Base-by-base conservation (phyloP, 2,113 vertebrate species). In the Seriola quinqueradiata region DNA sequence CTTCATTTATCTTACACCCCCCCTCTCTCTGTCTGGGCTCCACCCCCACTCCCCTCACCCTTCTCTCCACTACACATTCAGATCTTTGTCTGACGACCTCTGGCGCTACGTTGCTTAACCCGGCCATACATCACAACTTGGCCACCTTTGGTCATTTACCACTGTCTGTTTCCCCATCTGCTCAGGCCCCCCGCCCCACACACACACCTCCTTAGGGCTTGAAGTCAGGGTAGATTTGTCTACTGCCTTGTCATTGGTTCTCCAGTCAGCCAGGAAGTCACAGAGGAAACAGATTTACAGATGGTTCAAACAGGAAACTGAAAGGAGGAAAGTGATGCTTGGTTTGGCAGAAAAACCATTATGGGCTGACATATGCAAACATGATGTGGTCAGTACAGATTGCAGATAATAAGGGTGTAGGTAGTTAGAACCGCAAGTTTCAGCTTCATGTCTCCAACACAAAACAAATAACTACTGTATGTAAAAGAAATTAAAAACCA, bases 261-360 rank as follows among this genome's bases (percentile, higher is more conserved):
- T 60, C n/a, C 74, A 61, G 50, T 12, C 44, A 21, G 54, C 3
- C 79, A 82, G 87, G 86, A 93, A 90, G 81, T 66, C 74, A 77
- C 63, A 82, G n/a, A 87, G 89, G 90, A 92, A 91, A 65, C 48
- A 19, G 0, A 54, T 50, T 65, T 81, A 32, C 70, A 74, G 66
- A 75, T 82, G 69, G 4, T 79, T 89, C 58, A 61, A 86, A 87
- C 72, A 87, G 81, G 75, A 89, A 89, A 75, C 42, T 1, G 23
- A 8, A 38, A 46, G 61, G 67, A 63, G 57, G n/a, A 46, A 57
- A 16, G 12, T 48, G 21, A 64, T 76, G 60, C 77, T 84, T 87
- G 14, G 7, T 7, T 23, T 46, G 46, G 50, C 52, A 44, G 21
- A 61, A 4, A 48, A 63, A 32, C 16, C 34, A 16, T 48, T 52